Percentiles rank a stretch among this genome's conserved stretches.
Conservation (phyloP, 1,140 invertebrate species). For the Drosophila paulistorum region DNA sequence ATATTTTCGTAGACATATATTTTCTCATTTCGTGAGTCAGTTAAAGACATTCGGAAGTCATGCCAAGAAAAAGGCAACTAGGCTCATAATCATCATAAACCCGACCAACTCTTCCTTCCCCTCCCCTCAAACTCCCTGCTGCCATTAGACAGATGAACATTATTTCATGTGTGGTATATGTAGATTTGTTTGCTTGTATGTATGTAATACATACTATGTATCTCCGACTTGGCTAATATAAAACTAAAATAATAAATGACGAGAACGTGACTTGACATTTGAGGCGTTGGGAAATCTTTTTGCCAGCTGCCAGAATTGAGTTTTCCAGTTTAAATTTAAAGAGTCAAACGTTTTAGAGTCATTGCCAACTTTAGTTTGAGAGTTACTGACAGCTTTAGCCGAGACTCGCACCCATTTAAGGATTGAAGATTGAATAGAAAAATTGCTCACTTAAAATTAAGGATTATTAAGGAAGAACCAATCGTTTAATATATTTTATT, state of each 20-base stretch:
- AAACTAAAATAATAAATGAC: conserved; percentile 71
- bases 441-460: no score
- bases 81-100: conserved; percentile 11
- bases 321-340: conserved; percentile 37
- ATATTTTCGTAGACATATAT: background rate
- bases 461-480: no score
- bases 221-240: conserved; percentile 50
- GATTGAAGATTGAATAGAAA: no score
- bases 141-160: background rate
- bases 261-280: conserved; percentile 62
- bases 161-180: conserved; percentile 6
- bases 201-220: no score
- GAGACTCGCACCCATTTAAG: background rate
- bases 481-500: conserved; percentile 17
- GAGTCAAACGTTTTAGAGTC: conserved; percentile 6
- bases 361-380: conserved; percentile 24
- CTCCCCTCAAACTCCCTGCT: background rate
- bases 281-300: conserved; percentile 48
- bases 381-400: background rate
- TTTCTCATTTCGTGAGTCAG: background rate
- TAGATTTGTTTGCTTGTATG: conserved; percentile 26
- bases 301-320: conserved; percentile 11
- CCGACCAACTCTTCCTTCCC: background rate
- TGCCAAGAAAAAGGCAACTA: background rate
- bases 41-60: conserved; percentile 4